A percentile compares a stretch with the other conserved stretches of the same genome.
phyloP scores from a whole-genome alignment of 1,140 invertebrate genomes.

The Trypoxylus dichotomus region DNA sequence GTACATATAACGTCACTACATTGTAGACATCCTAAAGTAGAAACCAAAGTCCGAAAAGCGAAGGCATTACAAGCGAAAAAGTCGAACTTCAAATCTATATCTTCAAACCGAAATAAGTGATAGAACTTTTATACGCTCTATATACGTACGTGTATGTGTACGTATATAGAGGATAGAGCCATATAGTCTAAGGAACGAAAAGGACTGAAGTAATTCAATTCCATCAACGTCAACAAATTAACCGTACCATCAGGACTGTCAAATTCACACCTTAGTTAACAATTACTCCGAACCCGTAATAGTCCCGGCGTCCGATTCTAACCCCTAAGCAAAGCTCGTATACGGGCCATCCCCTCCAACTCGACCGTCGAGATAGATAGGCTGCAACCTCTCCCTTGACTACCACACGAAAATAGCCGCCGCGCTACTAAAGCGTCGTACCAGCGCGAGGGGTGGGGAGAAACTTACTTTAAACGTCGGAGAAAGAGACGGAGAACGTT shows the following conservation, averaged over 20 bases:
- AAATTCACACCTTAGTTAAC: conserved; percentile 34
- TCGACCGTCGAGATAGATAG: background rate
- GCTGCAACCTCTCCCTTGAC: background rate
- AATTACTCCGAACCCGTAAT: conserved; percentile 28
- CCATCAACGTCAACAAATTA: conserved; percentile 31
- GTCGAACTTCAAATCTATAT: background rate
- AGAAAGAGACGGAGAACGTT: background rate
- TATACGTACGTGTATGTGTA: background rate
- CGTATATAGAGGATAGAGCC: background rate
- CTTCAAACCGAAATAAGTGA: background rate
- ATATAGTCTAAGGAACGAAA: background rate
- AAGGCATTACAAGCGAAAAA: background rate
- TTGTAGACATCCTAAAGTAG: too few relatives aligned
- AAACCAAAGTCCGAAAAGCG: too few relatives aligned
- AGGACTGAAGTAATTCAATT: conserved; percentile 18
- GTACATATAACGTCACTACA: too few relatives aligned
- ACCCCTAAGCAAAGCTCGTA: background rate
- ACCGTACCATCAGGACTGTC: conserved; percentile 31
- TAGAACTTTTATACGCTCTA: background rate
- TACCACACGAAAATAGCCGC: background rate
- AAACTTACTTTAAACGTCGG: background rate
- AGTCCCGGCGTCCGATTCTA: background rate
- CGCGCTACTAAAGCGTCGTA: too few relatives aligned
- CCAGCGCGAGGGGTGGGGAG: too few relatives aligned
- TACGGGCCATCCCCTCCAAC: background rate